Evolutionary conservation across 2,888 invertebrate genomes (phyloP).

Genomic region (Nebria salina): DNA sequence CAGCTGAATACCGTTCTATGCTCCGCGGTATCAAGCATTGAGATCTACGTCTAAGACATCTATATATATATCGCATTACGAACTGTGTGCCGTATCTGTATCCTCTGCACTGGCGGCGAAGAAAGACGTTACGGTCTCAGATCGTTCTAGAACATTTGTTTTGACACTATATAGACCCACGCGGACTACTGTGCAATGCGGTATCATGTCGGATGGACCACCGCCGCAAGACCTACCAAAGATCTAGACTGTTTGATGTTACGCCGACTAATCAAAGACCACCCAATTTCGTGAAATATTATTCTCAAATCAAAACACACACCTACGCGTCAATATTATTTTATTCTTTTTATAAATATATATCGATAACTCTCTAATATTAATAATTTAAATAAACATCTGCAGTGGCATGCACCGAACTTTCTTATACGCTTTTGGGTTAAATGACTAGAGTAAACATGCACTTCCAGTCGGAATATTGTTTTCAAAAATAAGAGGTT

Average conservation of each 20-base stretch:
- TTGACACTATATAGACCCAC: conserved; percentile 31
- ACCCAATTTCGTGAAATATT: conserved; percentile 40
- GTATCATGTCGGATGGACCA: conserved; percentile 28
- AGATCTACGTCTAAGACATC: conserved; percentile 31
- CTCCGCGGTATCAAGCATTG: conserved; percentile 4
- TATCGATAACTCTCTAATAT: no score
- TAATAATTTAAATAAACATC: no score
- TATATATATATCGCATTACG: conserved; percentile 27
- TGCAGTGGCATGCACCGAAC: no score
- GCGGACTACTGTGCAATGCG: conserved; percentile 25
- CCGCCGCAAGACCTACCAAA: conserved; percentile 16
- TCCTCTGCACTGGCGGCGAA: conserved; percentile 16
- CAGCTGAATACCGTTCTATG: conserved; percentile 19
- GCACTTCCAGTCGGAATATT: no score
- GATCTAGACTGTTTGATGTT: conserved; percentile 26
- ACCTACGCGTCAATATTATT: neutral
- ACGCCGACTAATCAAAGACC: conserved; percentile 34
- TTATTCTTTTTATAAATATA: neutral
- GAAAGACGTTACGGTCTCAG: neutral
- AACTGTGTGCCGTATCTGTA: conserved; percentile 18
- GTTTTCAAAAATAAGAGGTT: no score
- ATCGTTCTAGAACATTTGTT: conserved; percentile 33
- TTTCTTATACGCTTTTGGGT: no score
- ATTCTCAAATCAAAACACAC: neutral
- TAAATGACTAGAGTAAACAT: no score